phyloP scores from a whole-genome alignment of 2,888 invertebrate species.

The Flabesymbios commensalis region DNA sequence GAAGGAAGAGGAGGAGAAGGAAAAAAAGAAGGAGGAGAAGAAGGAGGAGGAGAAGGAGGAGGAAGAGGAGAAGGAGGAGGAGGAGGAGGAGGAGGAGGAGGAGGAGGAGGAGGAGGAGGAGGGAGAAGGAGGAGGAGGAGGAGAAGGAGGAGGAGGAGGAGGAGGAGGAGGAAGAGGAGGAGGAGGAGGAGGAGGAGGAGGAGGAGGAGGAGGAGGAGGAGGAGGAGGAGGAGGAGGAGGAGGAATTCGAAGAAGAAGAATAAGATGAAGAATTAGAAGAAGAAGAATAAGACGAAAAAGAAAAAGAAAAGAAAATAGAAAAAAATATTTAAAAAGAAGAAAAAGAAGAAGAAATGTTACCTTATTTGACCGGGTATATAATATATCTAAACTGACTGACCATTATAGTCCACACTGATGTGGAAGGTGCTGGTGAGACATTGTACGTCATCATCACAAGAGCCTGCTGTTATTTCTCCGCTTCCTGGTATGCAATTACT shows the following conservation, averaged over 20 bases:
- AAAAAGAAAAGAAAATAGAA: too few species aligned
- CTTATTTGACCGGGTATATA: too few species aligned
- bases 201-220: not conserved
- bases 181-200: not conserved
- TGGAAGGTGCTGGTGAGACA: too few species aligned
- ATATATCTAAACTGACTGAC: too few species aligned
- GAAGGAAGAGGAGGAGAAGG: not conserved
- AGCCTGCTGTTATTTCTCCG: too few species aligned
- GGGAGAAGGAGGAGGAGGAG: not conserved
- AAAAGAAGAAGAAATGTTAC: too few species aligned
- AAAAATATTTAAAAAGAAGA: too few species aligned
- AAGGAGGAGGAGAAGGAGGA: not conserved
- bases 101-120: not conserved
- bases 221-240: not conserved
- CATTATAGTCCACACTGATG: too few species aligned
- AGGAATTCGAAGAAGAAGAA: not conserved
- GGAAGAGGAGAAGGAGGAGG: not conserved
- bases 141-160: conserved; percentile 61
- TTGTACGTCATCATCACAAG: too few species aligned
- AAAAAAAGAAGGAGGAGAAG: not conserved
- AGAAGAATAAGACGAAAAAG: not conserved
- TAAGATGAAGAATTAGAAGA: not conserved
- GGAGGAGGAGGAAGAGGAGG: not conserved
- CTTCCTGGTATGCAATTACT: too few species aligned
- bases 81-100: not conserved